A percentile compares a stretch with the other conserved stretches of the same genome.
Evolutionary conservation across 1,140 invertebrate species (phyloP).

Genomic region (Papilio dardanus): DNA sequence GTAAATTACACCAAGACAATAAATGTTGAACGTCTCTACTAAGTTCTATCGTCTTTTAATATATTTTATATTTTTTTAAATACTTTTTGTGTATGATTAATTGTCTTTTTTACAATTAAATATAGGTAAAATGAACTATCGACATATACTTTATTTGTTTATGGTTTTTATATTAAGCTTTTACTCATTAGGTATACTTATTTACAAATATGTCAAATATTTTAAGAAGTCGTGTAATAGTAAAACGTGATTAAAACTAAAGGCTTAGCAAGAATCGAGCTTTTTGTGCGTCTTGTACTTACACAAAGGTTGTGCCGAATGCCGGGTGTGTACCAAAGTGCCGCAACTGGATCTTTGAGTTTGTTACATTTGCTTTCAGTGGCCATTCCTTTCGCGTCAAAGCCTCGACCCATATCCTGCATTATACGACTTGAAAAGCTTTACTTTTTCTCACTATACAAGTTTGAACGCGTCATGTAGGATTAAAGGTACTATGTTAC

Average conservation of each 20-base stretch:
- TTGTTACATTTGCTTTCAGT: constrained; percentile 19
- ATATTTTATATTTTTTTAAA: too few species aligned
- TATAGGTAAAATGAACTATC: too few species aligned
- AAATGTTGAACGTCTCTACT: background rate
- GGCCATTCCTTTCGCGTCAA: constrained; percentile 17
- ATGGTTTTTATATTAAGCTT: too few species aligned
- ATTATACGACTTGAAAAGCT: constrained; percentile 16
- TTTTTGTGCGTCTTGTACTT: background rate
- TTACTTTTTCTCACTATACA: background rate
- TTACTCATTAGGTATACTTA: too few species aligned
- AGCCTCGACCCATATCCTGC: constrained; percentile 11
- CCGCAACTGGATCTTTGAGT: constrained; percentile 18
- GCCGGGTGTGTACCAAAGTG: background rate
- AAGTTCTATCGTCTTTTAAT: too few species aligned
- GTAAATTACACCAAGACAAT: background rate
- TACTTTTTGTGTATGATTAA: too few species aligned
- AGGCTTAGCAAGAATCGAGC: background rate
- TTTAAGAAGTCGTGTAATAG: background rate
- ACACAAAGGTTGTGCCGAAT: background rate
- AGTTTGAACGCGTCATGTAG: background rate
- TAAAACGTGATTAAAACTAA: background rate
- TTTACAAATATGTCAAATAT: too few species aligned
- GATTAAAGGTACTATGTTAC: background rate
- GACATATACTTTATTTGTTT: too few species aligned
- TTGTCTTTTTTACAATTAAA: too few species aligned